Percentiles rank a stretch among this genome's conserved stretches.
Evolutionary conservation across 2,888 invertebrate genomes (phyloP).

Genomic region (Lapara coniferarum): DNA sequence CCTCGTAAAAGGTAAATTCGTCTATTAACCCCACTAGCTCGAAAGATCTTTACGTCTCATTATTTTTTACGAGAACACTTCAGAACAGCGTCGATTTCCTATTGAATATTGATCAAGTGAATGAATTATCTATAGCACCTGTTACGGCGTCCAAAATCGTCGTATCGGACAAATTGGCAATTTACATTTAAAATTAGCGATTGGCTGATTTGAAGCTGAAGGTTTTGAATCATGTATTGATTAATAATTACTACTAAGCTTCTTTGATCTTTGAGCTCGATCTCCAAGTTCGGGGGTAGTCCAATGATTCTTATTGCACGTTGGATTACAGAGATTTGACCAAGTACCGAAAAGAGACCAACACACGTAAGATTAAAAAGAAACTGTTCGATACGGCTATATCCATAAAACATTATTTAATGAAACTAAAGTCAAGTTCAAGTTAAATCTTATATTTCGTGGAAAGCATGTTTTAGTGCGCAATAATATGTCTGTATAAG

Average conservation of each 20-base stretch:
- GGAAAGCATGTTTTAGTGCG: too few species aligned
- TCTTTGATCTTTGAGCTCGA: neutral
- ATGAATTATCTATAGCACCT: constrained; percentile 64
- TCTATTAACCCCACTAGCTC: constrained; percentile 18
- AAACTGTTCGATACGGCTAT: too few species aligned
- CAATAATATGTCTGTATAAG: too few species aligned
- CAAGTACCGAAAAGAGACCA: too few species aligned
- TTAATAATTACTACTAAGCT: constrained; percentile 4
- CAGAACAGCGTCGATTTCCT: constrained; percentile 30
- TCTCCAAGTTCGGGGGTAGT: neutral
- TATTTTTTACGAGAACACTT: constrained; percentile 28
- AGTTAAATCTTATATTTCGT: too few species aligned
- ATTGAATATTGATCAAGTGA: constrained; percentile 62
- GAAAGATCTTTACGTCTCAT: constrained; percentile 26
- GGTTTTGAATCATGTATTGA: constrained; percentile 14
- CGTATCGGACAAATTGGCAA: constrained; percentile 65
- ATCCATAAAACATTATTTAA: too few species aligned
- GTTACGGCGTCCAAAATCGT: constrained; percentile 58
- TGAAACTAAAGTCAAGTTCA: too few species aligned
- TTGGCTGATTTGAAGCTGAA: constrained; percentile 37
- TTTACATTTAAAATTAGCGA: constrained; percentile 61
- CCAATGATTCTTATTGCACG: neutral
- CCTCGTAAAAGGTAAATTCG: constrained; percentile 23
- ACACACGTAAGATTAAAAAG: too few species aligned
- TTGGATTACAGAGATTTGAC: neutral